phyloP scores from a whole-genome alignment of 1,140 invertebrate species.

The Sitobion miscanthi region DNA sequence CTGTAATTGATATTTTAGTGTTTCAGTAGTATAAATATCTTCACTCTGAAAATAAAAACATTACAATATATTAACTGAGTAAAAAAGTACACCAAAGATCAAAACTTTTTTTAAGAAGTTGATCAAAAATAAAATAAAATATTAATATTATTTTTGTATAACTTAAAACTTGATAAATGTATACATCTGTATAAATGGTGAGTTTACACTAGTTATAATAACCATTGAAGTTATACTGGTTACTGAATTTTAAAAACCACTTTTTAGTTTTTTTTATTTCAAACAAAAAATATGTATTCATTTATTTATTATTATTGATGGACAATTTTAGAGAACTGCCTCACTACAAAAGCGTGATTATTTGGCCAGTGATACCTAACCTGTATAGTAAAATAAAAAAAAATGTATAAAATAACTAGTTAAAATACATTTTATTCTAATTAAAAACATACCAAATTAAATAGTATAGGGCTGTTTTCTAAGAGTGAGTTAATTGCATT shows the following conservation, averaged over 20 bases:
- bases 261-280: not conserved
- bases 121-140: not conserved
- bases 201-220: not conserved
- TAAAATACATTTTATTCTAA: not conserved
- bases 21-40: conserved; percentile 77
- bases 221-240: not conserved
- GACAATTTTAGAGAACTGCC: conserved; percentile 50
- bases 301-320: conserved; percentile 17
- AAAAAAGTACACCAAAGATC: not conserved
- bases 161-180: not conserved
- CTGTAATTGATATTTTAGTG: conserved; percentile 74
- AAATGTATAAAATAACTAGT: not conserved
- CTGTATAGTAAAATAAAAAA: conserved; percentile 20
- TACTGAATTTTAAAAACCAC: not conserved
- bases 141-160: not conserved
- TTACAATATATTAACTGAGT: not conserved
- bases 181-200: not conserved
- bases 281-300: conserved; percentile 62
- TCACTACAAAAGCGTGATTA: conserved; percentile 45
- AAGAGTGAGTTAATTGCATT: conserved; percentile 58
- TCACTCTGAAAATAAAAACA: conserved; percentile 64
- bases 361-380: conserved; percentile 44
- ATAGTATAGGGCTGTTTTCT: conserved; percentile 27
- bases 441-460: conserved; percentile 34
- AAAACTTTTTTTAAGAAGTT: not conserved